Evolutionary conservation across 2,113 vertebrate genomes (phyloP).

Genomic region (Urocynchramus pylzowi): DNA sequence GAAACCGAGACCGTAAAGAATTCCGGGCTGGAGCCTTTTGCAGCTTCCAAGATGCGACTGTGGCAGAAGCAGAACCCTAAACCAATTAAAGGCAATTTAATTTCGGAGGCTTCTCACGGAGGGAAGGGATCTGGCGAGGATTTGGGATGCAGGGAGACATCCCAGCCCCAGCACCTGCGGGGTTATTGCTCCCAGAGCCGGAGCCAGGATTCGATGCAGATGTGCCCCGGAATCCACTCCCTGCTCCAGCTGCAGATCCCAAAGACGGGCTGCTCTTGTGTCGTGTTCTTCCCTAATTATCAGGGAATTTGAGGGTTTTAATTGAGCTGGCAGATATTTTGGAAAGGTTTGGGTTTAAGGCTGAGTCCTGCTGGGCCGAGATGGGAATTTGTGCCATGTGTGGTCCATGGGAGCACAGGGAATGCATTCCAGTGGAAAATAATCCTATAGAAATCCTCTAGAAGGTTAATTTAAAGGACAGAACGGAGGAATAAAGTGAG

Average conservation of each 20-base stretch:
- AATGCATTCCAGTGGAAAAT: accelerated
- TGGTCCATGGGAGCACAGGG: accelerated
- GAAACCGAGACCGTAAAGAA: not conserved
- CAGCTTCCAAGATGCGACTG: not conserved
- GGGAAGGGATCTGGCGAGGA: not conserved
- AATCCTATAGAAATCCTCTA: not conserved
- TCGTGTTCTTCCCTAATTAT: not conserved
- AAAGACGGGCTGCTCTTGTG: not conserved
- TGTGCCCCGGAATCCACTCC: not conserved
- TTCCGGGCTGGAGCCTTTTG: not conserved
- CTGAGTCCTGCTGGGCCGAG: accelerated
- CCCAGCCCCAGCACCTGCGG: not conserved
- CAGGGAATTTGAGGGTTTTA: not conserved
- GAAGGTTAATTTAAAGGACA: not conserved
- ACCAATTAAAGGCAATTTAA: constrained; percentile 7
- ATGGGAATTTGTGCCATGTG: not conserved
- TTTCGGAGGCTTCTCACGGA: not conserved
- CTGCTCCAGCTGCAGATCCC: not conserved
- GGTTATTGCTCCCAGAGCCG: not conserved
- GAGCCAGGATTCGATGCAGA: not conserved
- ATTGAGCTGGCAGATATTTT: not conserved
- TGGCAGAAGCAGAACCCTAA: not conserved
- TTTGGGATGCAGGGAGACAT: not conserved
- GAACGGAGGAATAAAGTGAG: not conserved
- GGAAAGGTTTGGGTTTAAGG: not conserved